Evolutionary conservation across 2,113 vertebrate species (phyloP).

Genomic region (Sapayoa aenigma): DNA sequence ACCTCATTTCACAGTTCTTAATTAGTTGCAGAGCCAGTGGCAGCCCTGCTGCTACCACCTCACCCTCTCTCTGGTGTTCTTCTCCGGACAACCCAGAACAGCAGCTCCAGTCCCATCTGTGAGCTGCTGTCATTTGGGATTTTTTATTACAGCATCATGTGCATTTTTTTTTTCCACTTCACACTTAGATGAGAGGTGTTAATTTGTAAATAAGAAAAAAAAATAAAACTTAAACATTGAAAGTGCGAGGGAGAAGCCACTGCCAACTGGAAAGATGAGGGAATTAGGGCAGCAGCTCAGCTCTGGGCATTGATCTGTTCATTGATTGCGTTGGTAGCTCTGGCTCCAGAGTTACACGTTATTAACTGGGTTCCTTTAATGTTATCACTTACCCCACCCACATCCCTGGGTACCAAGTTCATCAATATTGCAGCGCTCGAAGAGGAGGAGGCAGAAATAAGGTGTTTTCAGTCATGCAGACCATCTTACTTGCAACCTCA

Average conservation of each 20-base stretch:
- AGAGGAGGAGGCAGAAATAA: background rate
- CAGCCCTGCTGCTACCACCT: background rate
- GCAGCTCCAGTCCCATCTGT: background rate
- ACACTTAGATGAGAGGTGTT: background rate
- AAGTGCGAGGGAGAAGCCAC: background rate
- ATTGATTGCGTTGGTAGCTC: background rate
- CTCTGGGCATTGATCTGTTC: background rate
- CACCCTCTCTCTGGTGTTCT: background rate
- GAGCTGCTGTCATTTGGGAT: background rate
- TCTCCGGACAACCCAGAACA: background rate
- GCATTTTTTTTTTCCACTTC: background rate
- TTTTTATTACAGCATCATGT: background rate
- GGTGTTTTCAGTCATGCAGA: background rate
- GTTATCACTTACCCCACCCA: background rate
- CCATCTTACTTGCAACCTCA: background rate
- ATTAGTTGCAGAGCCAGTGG: background rate
- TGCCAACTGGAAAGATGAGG: background rate
- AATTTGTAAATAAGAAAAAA: constrained; percentile 15
- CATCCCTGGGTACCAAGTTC: background rate
- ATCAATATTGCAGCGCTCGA: background rate
- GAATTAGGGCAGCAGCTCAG: background rate
- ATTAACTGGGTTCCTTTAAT: background rate
- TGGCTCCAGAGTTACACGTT: background rate
- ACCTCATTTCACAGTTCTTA: background rate
- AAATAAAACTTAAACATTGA: background rate